Percentiles rank a stretch among this genome's conserved stretches.
phyloP scores from a whole-genome alignment of 2,113 vertebrate species.

The Dascyllus trimaculatus region DNA sequence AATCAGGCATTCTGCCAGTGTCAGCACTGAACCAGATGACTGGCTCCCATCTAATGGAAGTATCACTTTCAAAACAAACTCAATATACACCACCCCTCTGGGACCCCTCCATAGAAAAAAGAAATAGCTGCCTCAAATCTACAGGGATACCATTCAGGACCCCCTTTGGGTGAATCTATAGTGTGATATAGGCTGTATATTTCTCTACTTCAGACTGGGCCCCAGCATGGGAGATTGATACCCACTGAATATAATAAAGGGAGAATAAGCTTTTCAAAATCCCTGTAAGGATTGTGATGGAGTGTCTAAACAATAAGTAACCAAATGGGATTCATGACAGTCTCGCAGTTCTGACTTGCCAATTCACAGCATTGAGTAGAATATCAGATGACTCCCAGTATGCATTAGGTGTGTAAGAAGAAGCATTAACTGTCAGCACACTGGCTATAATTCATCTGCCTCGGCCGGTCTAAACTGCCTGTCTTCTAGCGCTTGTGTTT shows the following conservation, averaged over 20 bases:
- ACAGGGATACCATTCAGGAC: constrained; percentile 53
- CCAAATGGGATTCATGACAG: constrained; percentile 67
- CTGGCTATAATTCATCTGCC: constrained; percentile 9
- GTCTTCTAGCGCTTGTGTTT: neutral
- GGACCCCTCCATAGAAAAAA: constrained; percentile 62
- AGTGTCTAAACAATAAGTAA: constrained; percentile 73
- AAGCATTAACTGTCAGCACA: constrained; percentile 23
- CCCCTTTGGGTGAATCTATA: constrained; percentile 61
- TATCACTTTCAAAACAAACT: constrained; percentile 74
- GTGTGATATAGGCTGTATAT: constrained; percentile 61
- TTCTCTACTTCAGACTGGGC: constrained; percentile 58
- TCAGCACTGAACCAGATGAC: constrained; percentile 68
- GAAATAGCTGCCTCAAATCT: constrained; percentile 64
- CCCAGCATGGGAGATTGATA: constrained; percentile 62
- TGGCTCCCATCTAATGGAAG: constrained; percentile 75
- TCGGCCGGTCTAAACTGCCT: neutral
- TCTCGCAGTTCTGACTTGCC: constrained; percentile 36
- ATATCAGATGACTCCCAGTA: constrained; percentile 33
- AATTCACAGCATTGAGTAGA: constrained; percentile 42
- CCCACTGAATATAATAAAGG: constrained; percentile 67
- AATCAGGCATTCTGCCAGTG: constrained; percentile 69
- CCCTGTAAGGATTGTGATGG: constrained; percentile 61
- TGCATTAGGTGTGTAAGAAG: constrained; percentile 1
- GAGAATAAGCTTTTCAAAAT: constrained; percentile 58
- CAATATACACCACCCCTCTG: constrained; percentile 58